Conservation (phyloP, 2,888 invertebrate species). For the Sclerodermus sp. region DNA sequence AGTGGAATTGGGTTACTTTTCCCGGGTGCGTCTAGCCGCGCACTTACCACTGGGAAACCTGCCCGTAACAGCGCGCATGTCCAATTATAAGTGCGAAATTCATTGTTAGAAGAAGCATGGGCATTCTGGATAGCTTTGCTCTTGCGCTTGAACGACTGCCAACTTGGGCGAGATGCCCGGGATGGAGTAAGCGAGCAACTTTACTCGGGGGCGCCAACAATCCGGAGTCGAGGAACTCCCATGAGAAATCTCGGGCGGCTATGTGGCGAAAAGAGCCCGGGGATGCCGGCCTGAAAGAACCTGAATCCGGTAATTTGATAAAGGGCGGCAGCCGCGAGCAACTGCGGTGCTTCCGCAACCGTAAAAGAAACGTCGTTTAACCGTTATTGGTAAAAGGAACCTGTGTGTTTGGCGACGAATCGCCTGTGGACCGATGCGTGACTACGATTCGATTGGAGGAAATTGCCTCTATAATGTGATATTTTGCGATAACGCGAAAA, state of each 20-base stretch:
- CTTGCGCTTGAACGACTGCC: constrained; percentile 41
- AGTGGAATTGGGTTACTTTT: constrained; percentile 17
- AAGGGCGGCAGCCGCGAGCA: neutral
- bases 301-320: constrained; percentile 9
- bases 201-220: constrained; percentile 35
- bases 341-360: too few species aligned
- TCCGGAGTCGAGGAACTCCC: constrained; percentile 29
- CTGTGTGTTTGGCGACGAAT: too few species aligned
- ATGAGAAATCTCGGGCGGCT: constrained; percentile 29
- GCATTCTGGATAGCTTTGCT: constrained; percentile 6
- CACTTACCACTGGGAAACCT: constrained; percentile 47
- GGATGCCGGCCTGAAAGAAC: constrained; percentile 8
- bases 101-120: constrained; percentile 38
- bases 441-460: too few species aligned
- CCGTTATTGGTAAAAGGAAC: too few species aligned
- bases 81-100: constrained; percentile 54
- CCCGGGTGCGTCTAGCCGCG: constrained; percentile 11
- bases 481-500: too few species aligned
- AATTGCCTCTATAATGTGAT: too few species aligned
- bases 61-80: constrained; percentile 46
- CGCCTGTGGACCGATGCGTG: too few species aligned
- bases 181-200: neutral
- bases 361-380: too few species aligned
- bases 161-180: constrained; percentile 30
- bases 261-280: constrained; percentile 18